Base-by-base conservation (phyloP, 2,113 vertebrate genomes). In the Dromas ardeola region DNA sequence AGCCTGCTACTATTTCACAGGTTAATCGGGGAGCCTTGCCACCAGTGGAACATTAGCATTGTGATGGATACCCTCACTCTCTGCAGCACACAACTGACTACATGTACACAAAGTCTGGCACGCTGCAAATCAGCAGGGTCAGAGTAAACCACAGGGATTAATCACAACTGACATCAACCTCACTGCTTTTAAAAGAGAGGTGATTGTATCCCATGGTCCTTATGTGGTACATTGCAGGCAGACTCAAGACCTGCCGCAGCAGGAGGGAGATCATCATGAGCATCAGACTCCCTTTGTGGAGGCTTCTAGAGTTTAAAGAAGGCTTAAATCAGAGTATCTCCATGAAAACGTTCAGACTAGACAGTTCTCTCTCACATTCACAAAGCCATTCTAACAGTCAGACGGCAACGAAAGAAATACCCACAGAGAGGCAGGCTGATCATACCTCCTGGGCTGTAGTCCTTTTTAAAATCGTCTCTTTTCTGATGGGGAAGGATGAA, bases 401-500 rank as follows among this genome's bases (percentile, higher is more conserved):
- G 14, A 43, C 1, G 59, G 55, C 69, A 89, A 32, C 42, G 93
- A 59, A 74, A 8, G 21, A 53, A 81, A 81, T 5, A 76, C 4
- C 15, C 23, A 25, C 45, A 73, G n/a, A 82, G 50, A 32, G 36
- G 47, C 66, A 38, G 17, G 61, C 14, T 70, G 40, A 59, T 13
- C 93, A 43, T 97, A 98, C 98, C 98, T 63, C 97, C 97, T 38
- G 95, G 96, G 88, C 63, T 97, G 94, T 55, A 91, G 34, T 98
- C 91, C 18, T 96, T 97, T 13, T 80, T 98, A 8, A 91, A 97
- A 40, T 99, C 98, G 4, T 97, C 95, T 11, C 73, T 97, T 22
- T 98, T 98, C 88, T 98, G 98, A 19, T 97, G 97, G 16, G 98
- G 98, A 83, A 98, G 99, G 21, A 88, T 98, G 95, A 99, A 99